Conservation (phyloP, 2,113 vertebrate species). For the Nestor notabilis region DNA sequence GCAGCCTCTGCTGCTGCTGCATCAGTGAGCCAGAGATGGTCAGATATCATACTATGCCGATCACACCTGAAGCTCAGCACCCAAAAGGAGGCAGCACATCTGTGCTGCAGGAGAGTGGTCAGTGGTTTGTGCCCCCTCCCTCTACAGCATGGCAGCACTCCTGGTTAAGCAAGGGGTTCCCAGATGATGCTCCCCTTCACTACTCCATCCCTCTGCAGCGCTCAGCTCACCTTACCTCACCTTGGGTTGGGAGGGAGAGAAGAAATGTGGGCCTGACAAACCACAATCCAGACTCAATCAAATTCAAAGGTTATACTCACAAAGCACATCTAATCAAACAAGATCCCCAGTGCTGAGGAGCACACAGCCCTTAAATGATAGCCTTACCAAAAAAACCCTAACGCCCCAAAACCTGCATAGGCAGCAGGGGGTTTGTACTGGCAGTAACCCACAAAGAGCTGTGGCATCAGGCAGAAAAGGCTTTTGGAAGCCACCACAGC, state of each 20-base stretch:
- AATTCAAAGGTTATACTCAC: not conserved
- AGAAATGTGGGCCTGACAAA: not conserved
- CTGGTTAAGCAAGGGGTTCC: not conserved
- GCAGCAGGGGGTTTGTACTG: not conserved
- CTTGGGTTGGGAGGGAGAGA: not conserved
- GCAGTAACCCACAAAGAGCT: not conserved
- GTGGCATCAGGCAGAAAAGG: fast-evolving
- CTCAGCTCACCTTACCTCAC: not conserved
- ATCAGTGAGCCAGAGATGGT: not conserved
- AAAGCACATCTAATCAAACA: not conserved
- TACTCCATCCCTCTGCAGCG: fast-evolving
- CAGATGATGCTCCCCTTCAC: fast-evolving
- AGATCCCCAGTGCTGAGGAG: not conserved
- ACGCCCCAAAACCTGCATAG: fast-evolving
- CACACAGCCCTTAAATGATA: not conserved
- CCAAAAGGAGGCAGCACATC: not conserved
- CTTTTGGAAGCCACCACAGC: not conserved
- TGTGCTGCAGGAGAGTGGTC: fast-evolving
- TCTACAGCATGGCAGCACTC: not conserved
- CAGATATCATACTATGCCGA: not conserved
- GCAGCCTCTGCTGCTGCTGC: not conserved
- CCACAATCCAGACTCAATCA: not conserved
- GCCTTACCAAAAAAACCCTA: not conserved
- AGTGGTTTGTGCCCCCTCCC: not conserved
- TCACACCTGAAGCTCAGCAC: not conserved